Evolutionary conservation across 1,140 invertebrate genomes (phyloP), one percentile per base, ranked within the genome.

Genomic region (Drosophila aff.): DNA sequence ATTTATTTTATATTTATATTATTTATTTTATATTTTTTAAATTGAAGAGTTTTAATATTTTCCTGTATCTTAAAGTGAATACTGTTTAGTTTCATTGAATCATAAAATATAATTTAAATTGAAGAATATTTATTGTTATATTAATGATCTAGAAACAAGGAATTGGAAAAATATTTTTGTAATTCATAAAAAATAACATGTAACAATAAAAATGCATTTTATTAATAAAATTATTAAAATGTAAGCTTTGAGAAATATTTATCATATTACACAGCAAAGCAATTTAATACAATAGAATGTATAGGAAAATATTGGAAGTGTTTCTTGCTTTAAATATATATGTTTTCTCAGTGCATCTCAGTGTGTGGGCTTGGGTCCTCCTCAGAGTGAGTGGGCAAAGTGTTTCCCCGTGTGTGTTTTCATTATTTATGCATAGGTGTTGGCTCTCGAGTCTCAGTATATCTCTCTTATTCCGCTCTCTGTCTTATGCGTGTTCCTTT

Each of bases 351-450:
- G 52, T 55, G 50, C 50, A 63, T 63, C 61, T 47, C 26, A 10
- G 31, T 57, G 52, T 60, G 21, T 38, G 21, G 44, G 40, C 15
- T n/a, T 52, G n/a, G 16, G 23, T 58, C 11, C 10, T 7, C 28
- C 50, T 36, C 21, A 38, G 52, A 38, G 41, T 33, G 16, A 18
- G 33, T 61, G 40, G 55, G 43, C 13, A 15, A 23, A 49, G 53
- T 47, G 55, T 59, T 50, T 69, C 28, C 60, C 61, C 61, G 50
- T 72, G 52, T 64, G 62, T 71, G 64, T 67, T 63, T 71, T 82
- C 86, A 90, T 91, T 90, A 86, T 91, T 91, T 90, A 90, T 90
- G 82, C 86, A 86, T 86, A 86, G 86, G 86, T 90, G 82, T 78
- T 83, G 78, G 76, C 80, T 66, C 71, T 41, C 26, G 13, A 49